Evolutionary conservation across 2,113 vertebrate species (phyloP).

Genomic region (Lepus europaeus): DNA sequence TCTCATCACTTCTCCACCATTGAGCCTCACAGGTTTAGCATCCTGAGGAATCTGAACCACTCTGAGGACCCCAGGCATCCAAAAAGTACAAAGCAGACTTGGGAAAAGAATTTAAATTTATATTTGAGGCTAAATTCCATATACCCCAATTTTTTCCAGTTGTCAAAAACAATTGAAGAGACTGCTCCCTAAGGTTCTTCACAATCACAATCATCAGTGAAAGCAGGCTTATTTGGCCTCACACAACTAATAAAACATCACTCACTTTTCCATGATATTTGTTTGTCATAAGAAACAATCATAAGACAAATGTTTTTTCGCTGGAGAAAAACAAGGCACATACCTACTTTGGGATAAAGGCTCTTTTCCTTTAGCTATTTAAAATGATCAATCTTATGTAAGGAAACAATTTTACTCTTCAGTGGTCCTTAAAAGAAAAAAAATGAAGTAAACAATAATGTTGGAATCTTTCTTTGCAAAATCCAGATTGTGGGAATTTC

Average conservation of each 20-base stretch:
- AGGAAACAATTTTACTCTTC: not conserved
- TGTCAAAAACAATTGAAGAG: not conserved
- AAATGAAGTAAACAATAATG: not conserved
- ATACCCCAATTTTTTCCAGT: not conserved
- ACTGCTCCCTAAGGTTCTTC: not conserved
- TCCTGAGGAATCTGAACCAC: not conserved
- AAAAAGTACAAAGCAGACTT: not conserved
- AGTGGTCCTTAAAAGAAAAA: not conserved
- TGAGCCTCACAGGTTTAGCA: not conserved
- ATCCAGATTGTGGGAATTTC: not conserved
- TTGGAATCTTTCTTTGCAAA: conserved; percentile 2
- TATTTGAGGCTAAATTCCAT: not conserved
- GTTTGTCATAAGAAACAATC: not conserved
- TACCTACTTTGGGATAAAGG: not conserved
- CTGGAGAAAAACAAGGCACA: not conserved
- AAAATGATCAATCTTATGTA: not conserved
- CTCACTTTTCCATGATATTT: not conserved
- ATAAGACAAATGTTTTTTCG: not conserved
- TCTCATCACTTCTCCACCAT: not conserved
- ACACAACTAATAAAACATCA: not conserved
- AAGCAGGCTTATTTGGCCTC: not conserved
- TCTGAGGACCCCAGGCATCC: not conserved
- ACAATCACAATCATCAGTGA: not conserved
- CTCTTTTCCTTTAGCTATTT: not conserved
- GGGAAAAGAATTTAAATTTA: not conserved